A percentile compares a stretch with the other conserved stretches of the same genome.
Evolutionary conservation across 2,113 vertebrate genomes (phyloP).

Genomic region (Martes martes): DNA sequence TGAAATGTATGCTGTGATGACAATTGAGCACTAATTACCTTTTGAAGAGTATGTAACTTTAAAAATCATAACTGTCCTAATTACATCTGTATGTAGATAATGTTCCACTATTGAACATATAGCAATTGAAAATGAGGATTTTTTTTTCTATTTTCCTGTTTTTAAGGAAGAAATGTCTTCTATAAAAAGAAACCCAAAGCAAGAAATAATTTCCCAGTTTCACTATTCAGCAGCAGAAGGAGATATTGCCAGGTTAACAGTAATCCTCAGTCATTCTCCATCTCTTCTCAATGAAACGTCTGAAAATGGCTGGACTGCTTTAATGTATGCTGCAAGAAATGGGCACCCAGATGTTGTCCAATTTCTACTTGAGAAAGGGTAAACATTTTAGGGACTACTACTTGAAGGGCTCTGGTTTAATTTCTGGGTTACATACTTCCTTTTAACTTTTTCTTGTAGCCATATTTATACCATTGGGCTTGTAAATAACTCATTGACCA

Average conservation of each 20-base stretch:
- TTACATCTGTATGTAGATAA: background rate
- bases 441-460: background rate
- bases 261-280: slow-evolving; percentile 78
- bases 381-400: slow-evolving; percentile 52
- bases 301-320: slow-evolving; percentile 91
- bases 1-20: background rate
- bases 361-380: slow-evolving; percentile 89
- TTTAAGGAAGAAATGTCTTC: slow-evolving; percentile 75
- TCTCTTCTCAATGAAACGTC: slow-evolving; percentile 85
- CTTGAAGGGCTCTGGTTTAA: background rate
- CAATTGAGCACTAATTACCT: background rate
- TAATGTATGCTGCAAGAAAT: slow-evolving; percentile 93
- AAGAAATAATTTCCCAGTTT: slow-evolving; percentile 84
- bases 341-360: slow-evolving; percentile 86
- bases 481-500: background rate
- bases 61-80: background rate
- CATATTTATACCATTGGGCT: background rate
- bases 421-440: background rate
- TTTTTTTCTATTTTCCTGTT: background rate
- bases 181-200: slow-evolving; percentile 69
- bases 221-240: slow-evolving; percentile 87
- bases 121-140: background rate
- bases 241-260: slow-evolving; percentile 81
- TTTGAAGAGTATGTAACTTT: background rate
- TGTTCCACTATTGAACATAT: background rate